Conservation (phyloP, 2,888 invertebrate species). For the Pseudococcus jackbeardsleyi region DNA sequence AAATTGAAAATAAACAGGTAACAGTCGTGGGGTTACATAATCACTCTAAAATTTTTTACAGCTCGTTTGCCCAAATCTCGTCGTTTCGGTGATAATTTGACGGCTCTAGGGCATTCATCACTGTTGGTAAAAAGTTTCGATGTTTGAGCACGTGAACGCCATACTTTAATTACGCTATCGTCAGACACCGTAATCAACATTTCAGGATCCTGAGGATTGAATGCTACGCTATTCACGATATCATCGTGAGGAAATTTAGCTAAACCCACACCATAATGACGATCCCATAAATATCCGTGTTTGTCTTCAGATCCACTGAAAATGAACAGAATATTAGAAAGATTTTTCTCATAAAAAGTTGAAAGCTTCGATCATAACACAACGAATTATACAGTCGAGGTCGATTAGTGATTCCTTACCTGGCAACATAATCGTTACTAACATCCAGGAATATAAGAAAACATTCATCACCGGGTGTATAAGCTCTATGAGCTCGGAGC, state of each 20-base stretch:
- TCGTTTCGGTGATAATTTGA: constrained; percentile 33
- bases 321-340: constrained; percentile 62
- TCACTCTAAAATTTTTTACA: constrained; percentile 43
- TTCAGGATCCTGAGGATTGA: constrained; percentile 84
- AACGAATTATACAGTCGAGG: no score
- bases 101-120: constrained; percentile 43
- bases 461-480: constrained; percentile 86
- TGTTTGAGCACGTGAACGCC: constrained; percentile 72
- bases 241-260: constrained; percentile 82
- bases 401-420: neutral
- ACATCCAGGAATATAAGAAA: constrained; percentile 90
- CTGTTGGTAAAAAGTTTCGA: constrained; percentile 68
- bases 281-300: constrained; percentile 87
- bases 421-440: constrained; percentile 83
- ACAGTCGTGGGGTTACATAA: constrained; percentile 36
- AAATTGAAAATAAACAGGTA: neutral
- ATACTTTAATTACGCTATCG: constrained; percentile 82
- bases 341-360: no score
- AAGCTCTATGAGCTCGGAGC: constrained; percentile 84
- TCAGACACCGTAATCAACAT: constrained; percentile 88
- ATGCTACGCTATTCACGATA: constrained; percentile 88
- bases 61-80: neutral
- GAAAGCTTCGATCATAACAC: no score
- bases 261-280: constrained; percentile 84
- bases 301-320: constrained; percentile 86